phyloP scores from a whole-genome alignment of 2,113 vertebrate species.

The Cheilinus undulatus region DNA sequence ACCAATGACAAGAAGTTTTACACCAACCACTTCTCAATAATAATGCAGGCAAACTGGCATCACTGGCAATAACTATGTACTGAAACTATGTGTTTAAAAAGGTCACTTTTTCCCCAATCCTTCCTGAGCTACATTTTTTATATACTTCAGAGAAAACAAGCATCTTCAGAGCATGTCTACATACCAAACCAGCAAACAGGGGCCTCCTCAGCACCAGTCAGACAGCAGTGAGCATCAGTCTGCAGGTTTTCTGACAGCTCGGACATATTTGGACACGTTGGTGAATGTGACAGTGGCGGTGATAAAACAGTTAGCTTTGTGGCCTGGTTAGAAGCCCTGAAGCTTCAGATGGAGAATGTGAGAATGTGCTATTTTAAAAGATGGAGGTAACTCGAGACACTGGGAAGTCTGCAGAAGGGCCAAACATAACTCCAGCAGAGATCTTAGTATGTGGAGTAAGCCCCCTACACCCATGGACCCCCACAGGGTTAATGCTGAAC shows the following conservation, averaged over 20 bases:
- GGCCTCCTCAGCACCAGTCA: no score
- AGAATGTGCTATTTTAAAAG: slow-evolving; percentile 82
- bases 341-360: slow-evolving; percentile 58
- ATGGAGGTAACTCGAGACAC: slow-evolving; percentile 78
- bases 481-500: no score
- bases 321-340: slow-evolving; percentile 25
- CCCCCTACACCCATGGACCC: slow-evolving; percentile 4
- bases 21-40: no score
- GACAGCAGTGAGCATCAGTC: background rate
- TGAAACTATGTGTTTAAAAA: no score
- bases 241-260: slow-evolving; percentile 8
- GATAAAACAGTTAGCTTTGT: slow-evolving; percentile 14
- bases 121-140: no score
- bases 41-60: no score
- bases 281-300: background rate
- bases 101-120: no score
- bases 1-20: no score
- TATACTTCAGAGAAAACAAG: background rate
- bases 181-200: background rate
- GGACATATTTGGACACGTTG: background rate
- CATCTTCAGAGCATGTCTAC: background rate
- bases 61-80: no score
- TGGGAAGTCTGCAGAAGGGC: slow-evolving; percentile 64
- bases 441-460: slow-evolving; percentile 52
- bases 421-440: slow-evolving; percentile 68